Base-by-base conservation (phyloP, 2,797 vertebrate genomes). In the Nyctalus aviator region DNA sequence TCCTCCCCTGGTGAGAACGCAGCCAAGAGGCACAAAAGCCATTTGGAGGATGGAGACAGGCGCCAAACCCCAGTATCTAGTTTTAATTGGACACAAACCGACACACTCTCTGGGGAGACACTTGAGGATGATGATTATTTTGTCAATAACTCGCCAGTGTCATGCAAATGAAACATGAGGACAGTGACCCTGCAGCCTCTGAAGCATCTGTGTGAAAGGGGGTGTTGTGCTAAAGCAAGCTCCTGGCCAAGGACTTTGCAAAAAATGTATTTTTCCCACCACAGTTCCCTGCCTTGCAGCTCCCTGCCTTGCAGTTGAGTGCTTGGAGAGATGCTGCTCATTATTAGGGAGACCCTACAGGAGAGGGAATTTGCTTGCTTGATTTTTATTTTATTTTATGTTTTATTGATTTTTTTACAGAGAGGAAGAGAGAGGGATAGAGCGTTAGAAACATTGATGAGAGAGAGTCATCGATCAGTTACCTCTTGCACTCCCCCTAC, bases 1-100 rank as follows among this genome's bases (percentile, higher is more conserved):
- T 95, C 93, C 87, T 95, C 62, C 77, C 76, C 55, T 23, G 8
- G 7, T 30, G 50, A 53, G 79, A 87, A 73, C 0, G 30, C 13
- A 87, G 93, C 85, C 83, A 89, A 93, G 55, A 94, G 75, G 79
- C 68, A 84, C 95, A 71, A 53, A 77, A 92, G 84, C 64, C 81
- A 83, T 66, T 88, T 68, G 88, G 85, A 41, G 25, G 50, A 46
- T 6, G 23, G 46, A 91, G 37, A 68, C 59, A 35, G 44, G 37
- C 50, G 88, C 92, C 94, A 93, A 59, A 83, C 83, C 44, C 72
- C 79, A 93, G 72, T 53, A 88, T 94, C 84, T 85, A 77, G 48
- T 72, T 96, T 90, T 89, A 93, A 89, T 20, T 93, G 88, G 84
- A 75, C 59, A n/a, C 59, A 95, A 94, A 82, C 59, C 68, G 89